Base-by-base conservation (phyloP, 2,113 vertebrate species). In the Chaetura pelagica region DNA sequence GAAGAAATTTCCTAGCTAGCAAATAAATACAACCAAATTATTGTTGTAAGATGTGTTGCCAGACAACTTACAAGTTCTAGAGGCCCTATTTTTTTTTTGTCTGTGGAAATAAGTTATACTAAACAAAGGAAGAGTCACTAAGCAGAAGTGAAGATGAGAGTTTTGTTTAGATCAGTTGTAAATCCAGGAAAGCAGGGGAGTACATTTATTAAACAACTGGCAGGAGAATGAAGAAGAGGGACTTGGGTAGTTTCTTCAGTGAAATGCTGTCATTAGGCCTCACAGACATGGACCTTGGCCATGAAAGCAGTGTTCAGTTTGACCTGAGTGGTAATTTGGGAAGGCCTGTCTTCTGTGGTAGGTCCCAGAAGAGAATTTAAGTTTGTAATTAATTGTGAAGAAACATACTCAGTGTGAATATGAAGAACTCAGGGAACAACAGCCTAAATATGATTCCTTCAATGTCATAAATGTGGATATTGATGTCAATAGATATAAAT, bases 371-470 rank as follows among this genome's bases (percentile, higher is more conserved):
- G 34, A 64, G 81, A 75, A 62, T 78, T 84, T 34, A 75, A 74
- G 30, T 66, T 83, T 29, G 34, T 63, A 34, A 15, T 38, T 64
- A 69, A 32, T 82, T 46, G 61, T 57, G 48, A 71, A 64, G 81
- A 94, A 73, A 74, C 34, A 23, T 24, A 48, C 62, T 90, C 84
- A 48, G 30, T 35, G 73, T 82, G 82, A 62, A 62, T 62, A 52
- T 35, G 78, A 91, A 92, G 94, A 97, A 95, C 98, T 97, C 97
- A 98, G 98, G 97, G 97, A 98, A 83, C 46, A 69, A 69, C 44
- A 74, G 18, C 64, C 62, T 85, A 46, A 95, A 80, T 88, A 77
- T 80, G 73, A 83, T 95, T 97, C 93, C 82, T 97, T 79, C 96
- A 88, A 17, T 58, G 11, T 64, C 79, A 1, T 10, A 61, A 40